phyloP scores from a whole-genome alignment of 2,888 invertebrate species.

The Timema podura region DNA sequence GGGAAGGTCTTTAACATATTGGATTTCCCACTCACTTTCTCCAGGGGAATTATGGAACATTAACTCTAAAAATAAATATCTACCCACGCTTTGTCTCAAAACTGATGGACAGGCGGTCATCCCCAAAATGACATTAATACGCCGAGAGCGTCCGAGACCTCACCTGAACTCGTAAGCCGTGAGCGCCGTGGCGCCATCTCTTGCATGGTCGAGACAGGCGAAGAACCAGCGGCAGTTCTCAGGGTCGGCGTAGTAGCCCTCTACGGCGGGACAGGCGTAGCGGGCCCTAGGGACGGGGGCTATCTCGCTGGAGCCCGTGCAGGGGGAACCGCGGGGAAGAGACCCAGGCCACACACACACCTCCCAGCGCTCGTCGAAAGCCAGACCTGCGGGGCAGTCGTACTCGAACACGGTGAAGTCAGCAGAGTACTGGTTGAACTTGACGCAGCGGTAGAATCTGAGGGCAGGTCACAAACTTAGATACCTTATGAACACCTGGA shows the following conservation, averaged over 20 bases:
- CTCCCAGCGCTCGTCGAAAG: slow-evolving; percentile 70
- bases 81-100: no score
- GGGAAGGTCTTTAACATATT: no score
- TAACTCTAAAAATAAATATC: no score
- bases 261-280: slow-evolving; percentile 63
- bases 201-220: slow-evolving; percentile 67
- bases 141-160: not conserved
- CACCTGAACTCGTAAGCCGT: slow-evolving; percentile 71
- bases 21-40: no score
- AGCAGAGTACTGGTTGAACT: slow-evolving; percentile 69
- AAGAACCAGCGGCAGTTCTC: slow-evolving; percentile 83
- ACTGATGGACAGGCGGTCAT: no score
- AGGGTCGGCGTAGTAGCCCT: slow-evolving; percentile 73
- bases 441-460: slow-evolving; percentile 75
- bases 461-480: slow-evolving; percentile 9
- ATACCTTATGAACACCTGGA: no score
- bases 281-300: slow-evolving; percentile 65
- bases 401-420: slow-evolving; percentile 78
- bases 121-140: no score
- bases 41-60: no score
- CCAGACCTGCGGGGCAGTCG: slow-evolving; percentile 72
- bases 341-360: slow-evolving; percentile 80
- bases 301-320: slow-evolving; percentile 70
- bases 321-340: slow-evolving; percentile 64
- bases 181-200: slow-evolving; percentile 41